Base-by-base conservation (phyloP, 2,113 vertebrate species). In the Hemichromis elongatus region DNA sequence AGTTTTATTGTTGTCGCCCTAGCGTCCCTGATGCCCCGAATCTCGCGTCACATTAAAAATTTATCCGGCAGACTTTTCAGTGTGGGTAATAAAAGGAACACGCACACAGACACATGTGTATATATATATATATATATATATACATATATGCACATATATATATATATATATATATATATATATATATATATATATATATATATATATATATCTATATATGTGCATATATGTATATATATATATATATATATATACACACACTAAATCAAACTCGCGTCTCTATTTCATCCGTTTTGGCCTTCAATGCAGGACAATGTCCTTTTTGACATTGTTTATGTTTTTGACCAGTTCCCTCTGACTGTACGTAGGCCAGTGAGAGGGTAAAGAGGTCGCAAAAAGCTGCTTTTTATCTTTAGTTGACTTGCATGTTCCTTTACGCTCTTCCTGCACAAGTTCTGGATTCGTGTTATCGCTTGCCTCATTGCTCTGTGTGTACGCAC, bases 11-110 rank as follows among this genome's bases (percentile, higher is more conserved):
- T 87, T 84, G 84, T 82, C 90, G 85, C 86, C 91, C 85, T 9
- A 52, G 87, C 87, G 21, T 91, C 92, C 88, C 84, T 28, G 85
- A 86, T 57, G 83, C 88, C 73, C 86, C 28, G 21, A 89, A 90
- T 93, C 92, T 91, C 50, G 77, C 55, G 26, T 80, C 83, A 52
- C 91, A 93, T 95, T 92, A 93, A 94, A 93, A 89, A 95, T 94
- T 79, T 86, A 93, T 92, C 84, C 83, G 55, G 84, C 83, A 68
- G 82, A 55, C 83, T 82, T 75, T 87, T 91, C 83, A 88, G 86
- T 66, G 87, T 70, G 87, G 87, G 92, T 92, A 89, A 92, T 93
- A 93, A 93, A 92, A 90, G 77, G 59, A 92, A 79, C 83, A 82
- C 57, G 14, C 21, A 11, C 19, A 6, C 77, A 10, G 28, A 42